These are phyloP conservation scores for Ophthalmolycus amberensis DNA, from an alignment of 2,113 vertebrate genomes.

Conservation along the genomic window DNA sequence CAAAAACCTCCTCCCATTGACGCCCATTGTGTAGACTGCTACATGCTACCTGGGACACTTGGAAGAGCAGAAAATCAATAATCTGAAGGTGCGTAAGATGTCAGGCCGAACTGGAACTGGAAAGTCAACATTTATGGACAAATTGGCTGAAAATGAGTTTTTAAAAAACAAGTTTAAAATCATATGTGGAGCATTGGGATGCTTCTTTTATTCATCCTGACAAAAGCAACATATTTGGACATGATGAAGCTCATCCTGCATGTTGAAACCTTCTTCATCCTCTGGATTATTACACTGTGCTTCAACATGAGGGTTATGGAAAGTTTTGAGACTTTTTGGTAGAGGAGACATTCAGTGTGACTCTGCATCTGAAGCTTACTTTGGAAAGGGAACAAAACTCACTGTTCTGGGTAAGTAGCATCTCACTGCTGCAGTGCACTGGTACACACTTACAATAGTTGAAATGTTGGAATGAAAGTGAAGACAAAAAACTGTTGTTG, in stretches of 20 bases:
- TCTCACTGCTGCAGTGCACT: not conserved
- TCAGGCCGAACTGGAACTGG: not conserved
- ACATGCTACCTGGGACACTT: not conserved
- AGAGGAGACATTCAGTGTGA: slow-evolving; percentile 67
- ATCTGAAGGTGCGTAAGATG: not conserved
- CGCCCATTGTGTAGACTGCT: slow-evolving; percentile 20
- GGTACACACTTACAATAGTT: not conserved
- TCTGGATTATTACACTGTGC: not conserved
- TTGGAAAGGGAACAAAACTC: slow-evolving; percentile 75
- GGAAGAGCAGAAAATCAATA: not conserved
- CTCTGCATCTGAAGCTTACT: slow-evolving; percentile 65
- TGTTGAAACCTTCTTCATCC: not conserved
- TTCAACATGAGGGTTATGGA: not conserved
- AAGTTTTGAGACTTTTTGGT: slow-evolving; percentile 56
- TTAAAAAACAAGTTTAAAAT: not conserved
- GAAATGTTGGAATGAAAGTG: not conserved
- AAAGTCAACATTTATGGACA: not conserved
- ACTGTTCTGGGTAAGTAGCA: slow-evolving; percentile 69
- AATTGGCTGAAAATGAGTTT: not conserved
- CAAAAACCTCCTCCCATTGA: slow-evolving; percentile 87
- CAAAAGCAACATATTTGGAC: not conserved
- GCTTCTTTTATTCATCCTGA: not conserved
- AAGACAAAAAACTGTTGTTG: not conserved
- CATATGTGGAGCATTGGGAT: not conserved
- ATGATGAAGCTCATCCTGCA: not conserved